Conservation (phyloP, 2,888 invertebrate species). For the Dicranocentrus wangi region DNA sequence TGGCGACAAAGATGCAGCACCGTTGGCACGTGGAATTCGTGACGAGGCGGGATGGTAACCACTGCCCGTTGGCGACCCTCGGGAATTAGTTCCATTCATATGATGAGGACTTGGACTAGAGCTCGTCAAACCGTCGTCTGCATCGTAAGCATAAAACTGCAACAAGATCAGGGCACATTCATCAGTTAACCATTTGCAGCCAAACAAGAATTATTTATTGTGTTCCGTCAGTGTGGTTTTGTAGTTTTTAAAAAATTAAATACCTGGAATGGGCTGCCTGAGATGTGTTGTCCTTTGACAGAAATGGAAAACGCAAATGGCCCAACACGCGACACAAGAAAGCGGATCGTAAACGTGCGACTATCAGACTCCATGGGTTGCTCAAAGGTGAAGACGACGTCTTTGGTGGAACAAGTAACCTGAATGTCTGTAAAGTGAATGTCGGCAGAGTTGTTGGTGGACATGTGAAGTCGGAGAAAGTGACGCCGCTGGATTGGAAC, state of each 20-base stretch:
- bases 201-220: neutral
- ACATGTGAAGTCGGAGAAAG: slow-evolving; percentile 71
- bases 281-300: slow-evolving; percentile 71
- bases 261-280: slow-evolving; percentile 72
- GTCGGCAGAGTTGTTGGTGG: slow-evolving; percentile 69
- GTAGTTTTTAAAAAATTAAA: too few relatives aligned
- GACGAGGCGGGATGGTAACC: slow-evolving; percentile 64
- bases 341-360: slow-evolving; percentile 71
- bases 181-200: neutral
- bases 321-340: slow-evolving; percentile 71
- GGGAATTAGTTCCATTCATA: slow-evolving; percentile 62
- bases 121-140: slow-evolving; percentile 69
- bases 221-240: neutral
- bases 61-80: slow-evolving; percentile 69
- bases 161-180: neutral
- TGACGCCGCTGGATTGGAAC: slow-evolving; percentile 71
- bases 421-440: slow-evolving; percentile 70
- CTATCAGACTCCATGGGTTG: slow-evolving; percentile 70
- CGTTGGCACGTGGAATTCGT: slow-evolving; percentile 71
- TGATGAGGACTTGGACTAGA: slow-evolving; percentile 70
- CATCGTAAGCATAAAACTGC: slow-evolving; percentile 72
- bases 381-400: slow-evolving; percentile 72
- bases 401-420: slow-evolving; percentile 71
- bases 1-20: slow-evolving; percentile 70
- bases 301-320: slow-evolving; percentile 71